Base-by-base conservation (phyloP, 1,140 invertebrate genomes). In the Calycopis cecrops region DNA sequence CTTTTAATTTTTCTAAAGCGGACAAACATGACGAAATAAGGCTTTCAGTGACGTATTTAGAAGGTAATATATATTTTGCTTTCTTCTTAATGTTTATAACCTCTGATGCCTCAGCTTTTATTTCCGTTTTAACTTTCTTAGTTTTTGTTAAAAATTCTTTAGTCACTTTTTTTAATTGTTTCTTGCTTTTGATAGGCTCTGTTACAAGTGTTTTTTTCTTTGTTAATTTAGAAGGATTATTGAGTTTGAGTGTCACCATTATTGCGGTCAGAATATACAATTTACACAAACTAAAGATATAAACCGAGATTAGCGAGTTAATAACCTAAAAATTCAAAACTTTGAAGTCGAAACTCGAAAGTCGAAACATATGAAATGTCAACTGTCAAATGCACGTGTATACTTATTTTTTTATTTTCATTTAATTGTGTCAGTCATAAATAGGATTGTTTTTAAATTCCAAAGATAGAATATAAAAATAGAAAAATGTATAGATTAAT, bases 51-150 rank as follows among this genome's bases (percentile, higher is more conserved):
- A 86, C 60, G 44, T 44, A 62, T 64, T 72, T 71, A 11, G 80
- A 73, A 34, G 82, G 82, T 69, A 79, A 73, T 34, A 69, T 55
- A 61, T 76, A 81, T 65, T 77, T 79, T 6, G 35, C 34, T 55
- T 62, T 72, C 37, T 73, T 71, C 18, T 62, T 60, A 58, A 11
- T 49, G n/a, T 55, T 47, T 9, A 18, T 7, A 6, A 38, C 10
- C 10, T 17, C 28, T 12, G 21, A 4, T 35, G 9, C 33, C 21
- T 35, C 14, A 1, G 44, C 34, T 17, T 17, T 58, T 40, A 47
- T 42, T 60, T 54, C 54, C 28, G 52, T 54, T 52, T 57, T 55
- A 17, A 37, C 50, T n/a, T 56, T 51, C 11, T 48, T 17, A 37
- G 10, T 56, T 52, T 59, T 61, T 21, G 40, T 37, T 18, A 10